These are phyloP conservation scores for Chorisops tibialis DNA, from an alignment of 2,888 invertebrate species.

Conservation along the genomic window DNA sequence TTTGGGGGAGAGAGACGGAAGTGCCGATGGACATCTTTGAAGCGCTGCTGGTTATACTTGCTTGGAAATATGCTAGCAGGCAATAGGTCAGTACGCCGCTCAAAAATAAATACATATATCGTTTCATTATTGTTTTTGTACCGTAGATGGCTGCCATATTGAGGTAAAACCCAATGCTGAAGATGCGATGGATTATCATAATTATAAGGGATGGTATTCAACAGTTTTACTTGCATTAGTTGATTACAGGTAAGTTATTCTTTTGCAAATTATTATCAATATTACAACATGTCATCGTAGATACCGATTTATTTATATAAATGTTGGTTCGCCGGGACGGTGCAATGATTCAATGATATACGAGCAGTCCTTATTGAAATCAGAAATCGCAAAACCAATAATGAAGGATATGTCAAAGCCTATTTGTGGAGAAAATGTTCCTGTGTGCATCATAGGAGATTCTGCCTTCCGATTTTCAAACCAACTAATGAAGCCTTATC, in stretches of 20 bases:
- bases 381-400: too few relatives aligned
- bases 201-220: slow-evolving; percentile 9
- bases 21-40: too few relatives aligned
- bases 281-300: neutral
- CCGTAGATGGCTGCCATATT: slow-evolving; percentile 15
- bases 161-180: slow-evolving; percentile 6
- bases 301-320: slow-evolving; percentile 14
- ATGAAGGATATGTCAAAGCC: neutral
- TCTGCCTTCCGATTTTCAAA: too few relatives aligned
- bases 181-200: slow-evolving; percentile 4
- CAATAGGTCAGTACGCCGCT: neutral
- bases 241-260: slow-evolving; percentile 13
- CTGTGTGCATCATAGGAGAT: neutral
- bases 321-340: slow-evolving; percentile 8
- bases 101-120: neutral
- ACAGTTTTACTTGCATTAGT: slow-evolving; percentile 15
- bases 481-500: too few relatives aligned
- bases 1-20: too few relatives aligned
- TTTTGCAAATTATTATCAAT: neutral
- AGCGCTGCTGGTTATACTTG: too few relatives aligned
- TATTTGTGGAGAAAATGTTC: neutral
- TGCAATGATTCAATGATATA: slow-evolving; percentile 4
- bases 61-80: too few relatives aligned
- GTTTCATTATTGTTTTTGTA: neutral
- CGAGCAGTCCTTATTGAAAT: slow-evolving; percentile 1